Evolutionary conservation across 2,888 invertebrate species (phyloP), one percentile per base, ranked within the genome.

Genomic region (Pomacea canaliculata): DNA sequence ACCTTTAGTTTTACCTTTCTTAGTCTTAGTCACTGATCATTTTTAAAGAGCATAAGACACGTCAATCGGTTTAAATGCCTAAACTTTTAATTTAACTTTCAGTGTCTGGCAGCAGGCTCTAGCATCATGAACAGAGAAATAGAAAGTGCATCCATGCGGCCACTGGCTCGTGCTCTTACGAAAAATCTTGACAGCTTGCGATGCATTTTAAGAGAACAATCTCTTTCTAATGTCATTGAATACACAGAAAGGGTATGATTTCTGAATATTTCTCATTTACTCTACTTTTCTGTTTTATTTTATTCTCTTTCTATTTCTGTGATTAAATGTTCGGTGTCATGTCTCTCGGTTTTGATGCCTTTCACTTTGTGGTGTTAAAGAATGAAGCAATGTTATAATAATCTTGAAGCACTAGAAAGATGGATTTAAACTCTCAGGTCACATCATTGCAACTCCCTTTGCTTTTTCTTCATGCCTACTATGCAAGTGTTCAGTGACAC

Each of bases 21-120:
- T 23, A 23, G 23, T 8, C 8, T 56, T 56, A 16, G 51, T 56
- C 51, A 56, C 51, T 2, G 37, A 13, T 56, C 51, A 56, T 16
- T 4, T 56, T 56, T 13, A 56, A 56, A 56, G 51, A 16, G 10
- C 8, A 7, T 10, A 56, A 56, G 10, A 13, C 2, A 56, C 8
- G 1, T 56, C 10, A 56, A 2, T 37, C 37, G 37, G 37, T 37
- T 37, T 37, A 37, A 37, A 37, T 37, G 37, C 37, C 3, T 37
- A 37, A 37, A 5, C 37, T 37, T 37, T 37, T 37, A 5, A 37
- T 37, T 37, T 70, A 72, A 60, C 81, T 92, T 93, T 5, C 92
- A 96, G 95, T 99, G 99, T 90, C 93, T 99, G 84, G 98, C 99
- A 49, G 99, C 99, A 51, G 99, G 99, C 66, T 98, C 98, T 0